Conservation (phyloP, 2,797 vertebrate genomes). For the Microctenopoma stevenorrisi region DNA sequence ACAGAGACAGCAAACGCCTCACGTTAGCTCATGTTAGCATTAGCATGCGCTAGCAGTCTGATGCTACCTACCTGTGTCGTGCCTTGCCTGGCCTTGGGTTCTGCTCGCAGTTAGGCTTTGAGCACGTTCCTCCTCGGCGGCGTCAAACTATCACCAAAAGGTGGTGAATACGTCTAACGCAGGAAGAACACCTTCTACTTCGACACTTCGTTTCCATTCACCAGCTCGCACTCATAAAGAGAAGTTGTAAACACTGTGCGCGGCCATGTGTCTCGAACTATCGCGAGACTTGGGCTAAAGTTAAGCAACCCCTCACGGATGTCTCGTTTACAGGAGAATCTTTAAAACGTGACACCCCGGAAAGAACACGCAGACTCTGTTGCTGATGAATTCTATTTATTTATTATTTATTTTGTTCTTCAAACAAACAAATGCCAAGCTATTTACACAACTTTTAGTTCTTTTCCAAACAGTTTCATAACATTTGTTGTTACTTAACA, state of each 20-base stretch:
- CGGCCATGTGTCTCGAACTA: constrained; percentile 71
- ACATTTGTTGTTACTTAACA: constrained; percentile 72
- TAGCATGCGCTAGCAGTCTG: constrained; percentile 54
- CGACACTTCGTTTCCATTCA: constrained; percentile 31
- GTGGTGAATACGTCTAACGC: background rate
- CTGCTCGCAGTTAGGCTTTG: background rate
- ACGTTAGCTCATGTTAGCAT: constrained; percentile 54
- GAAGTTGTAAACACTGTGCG: constrained; percentile 70
- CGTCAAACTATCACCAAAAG: background rate
- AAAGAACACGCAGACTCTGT: constrained; percentile 9
- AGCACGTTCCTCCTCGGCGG: background rate
- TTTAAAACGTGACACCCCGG: background rate
- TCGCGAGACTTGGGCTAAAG: constrained; percentile 72
- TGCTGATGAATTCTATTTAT: constrained; percentile 78
- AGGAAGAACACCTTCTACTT: background rate
- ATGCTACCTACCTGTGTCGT: constrained; percentile 60
- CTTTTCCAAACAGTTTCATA: constrained; percentile 69
- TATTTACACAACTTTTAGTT: constrained; percentile 83
- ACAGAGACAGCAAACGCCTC: constrained; percentile 3
- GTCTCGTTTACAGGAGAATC: background rate
- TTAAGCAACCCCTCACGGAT: accelerated
- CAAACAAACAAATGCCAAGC: constrained; percentile 84
- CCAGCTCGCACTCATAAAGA: constrained; percentile 36
- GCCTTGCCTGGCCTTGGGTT: constrained; percentile 39
- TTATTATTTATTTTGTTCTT: constrained; percentile 83